These are phyloP conservation scores for Diplosoma virens DNA, from an alignment of 23 tunicate species.

Conservation along the genomic window DNA sequence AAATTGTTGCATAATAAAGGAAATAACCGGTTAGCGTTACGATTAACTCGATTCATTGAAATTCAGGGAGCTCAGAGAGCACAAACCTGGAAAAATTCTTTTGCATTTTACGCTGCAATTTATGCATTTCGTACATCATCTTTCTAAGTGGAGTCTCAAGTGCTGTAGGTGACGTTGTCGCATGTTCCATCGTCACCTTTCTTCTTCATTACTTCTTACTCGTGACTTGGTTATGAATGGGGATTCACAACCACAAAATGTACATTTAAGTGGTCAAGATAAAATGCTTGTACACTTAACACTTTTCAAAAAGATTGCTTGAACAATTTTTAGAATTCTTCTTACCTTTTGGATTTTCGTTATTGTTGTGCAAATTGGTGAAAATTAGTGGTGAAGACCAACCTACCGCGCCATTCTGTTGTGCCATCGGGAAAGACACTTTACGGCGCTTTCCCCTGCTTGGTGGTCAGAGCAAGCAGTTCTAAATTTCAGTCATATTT, in stretches of 20 bases:
- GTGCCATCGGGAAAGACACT: too few relatives aligned
- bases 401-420: too few relatives aligned
- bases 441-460: too few relatives aligned
- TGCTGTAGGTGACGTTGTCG: not conserved
- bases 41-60: too few relatives aligned
- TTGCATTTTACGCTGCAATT: constrained; percentile 30
- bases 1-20: too few relatives aligned
- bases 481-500: too few relatives aligned
- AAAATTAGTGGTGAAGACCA: too few relatives aligned
- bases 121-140: constrained; percentile 22
- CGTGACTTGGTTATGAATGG: constrained; percentile 48
- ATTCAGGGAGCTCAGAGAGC: constrained; percentile 39
- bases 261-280: constrained; percentile 43
- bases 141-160: constrained; percentile 30
- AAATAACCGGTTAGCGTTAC: not conserved
- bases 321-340: too few relatives aligned
- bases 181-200: constrained; percentile 17
- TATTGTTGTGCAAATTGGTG: too few relatives aligned
- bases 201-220: constrained; percentile 42
- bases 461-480: too few relatives aligned
- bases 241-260: constrained; percentile 22
- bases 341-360: too few relatives aligned
- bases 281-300: not conserved
- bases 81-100: constrained; percentile 29
- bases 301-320: not conserved